Evolutionary conservation across 2,113 vertebrate species (phyloP).

Genomic region (Alosa alosa): DNA sequence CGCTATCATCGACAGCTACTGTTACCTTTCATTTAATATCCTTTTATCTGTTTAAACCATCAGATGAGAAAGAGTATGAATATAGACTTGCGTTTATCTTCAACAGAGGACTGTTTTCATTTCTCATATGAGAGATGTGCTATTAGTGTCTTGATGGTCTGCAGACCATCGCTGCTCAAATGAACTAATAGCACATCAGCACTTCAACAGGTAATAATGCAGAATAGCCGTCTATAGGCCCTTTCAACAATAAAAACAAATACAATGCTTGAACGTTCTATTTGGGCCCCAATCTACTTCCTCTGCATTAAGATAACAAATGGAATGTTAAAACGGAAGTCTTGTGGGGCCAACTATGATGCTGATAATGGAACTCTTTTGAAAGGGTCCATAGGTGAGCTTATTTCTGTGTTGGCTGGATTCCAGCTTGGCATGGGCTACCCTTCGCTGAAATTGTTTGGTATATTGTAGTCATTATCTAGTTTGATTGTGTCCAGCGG

Average conservation of each 20-base stretch:
- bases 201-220: conserved; percentile 8
- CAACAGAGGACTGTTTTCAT: conserved; percentile 33
- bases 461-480: neutral
- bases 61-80: neutral
- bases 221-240: neutral
- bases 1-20: neutral
- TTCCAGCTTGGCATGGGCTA: neutral
- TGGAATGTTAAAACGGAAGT: no score
- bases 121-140: conserved; percentile 20
- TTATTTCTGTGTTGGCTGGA: neutral
- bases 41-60: neutral
- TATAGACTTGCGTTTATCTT: neutral
- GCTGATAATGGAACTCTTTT: no score
- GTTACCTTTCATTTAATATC: neutral
- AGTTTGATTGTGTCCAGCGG: neutral
- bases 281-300: no score
- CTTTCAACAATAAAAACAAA: no score
- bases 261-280: no score
- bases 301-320: no score
- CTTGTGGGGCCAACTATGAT: no score
- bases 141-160: conserved; percentile 21
- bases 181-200: conserved; percentile 35
- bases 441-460: neutral
- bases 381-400: neutral
- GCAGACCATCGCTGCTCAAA: conserved; percentile 9